Conservation (phyloP, 1,140 invertebrate species). For the Diabrotica undecimpunctata region DNA sequence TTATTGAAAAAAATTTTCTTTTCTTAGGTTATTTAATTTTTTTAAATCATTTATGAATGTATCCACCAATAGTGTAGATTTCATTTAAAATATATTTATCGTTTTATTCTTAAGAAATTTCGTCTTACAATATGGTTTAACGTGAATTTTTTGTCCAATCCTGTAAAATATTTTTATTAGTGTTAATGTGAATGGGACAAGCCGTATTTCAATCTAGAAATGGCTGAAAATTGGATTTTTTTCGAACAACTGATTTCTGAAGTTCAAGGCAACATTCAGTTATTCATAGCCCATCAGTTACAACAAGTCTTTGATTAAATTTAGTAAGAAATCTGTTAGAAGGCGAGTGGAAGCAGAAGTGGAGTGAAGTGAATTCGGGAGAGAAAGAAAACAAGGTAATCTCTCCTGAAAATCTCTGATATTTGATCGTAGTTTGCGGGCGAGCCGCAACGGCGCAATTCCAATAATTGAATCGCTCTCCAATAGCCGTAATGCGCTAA, state of each 20-base stretch:
- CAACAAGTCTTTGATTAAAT: background rate
- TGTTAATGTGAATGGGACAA: no score
- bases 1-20: no score
- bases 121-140: no score
- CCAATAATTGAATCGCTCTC: constrained; percentile 51
- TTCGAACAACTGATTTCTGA: background rate
- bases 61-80: no score
- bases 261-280: background rate
- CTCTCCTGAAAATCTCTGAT: constrained; percentile 37
- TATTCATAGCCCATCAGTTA: constrained; percentile 2
- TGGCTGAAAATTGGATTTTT: constrained; percentile 1
- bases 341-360: constrained; percentile 1
- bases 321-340: constrained; percentile 1
- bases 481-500: constrained; percentile 49
- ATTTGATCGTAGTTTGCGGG: constrained; percentile 45
- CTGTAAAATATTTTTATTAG: no score
- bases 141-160: no score
- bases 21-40: no score
- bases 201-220: background rate
- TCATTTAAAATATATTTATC: no score
- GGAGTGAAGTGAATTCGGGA: constrained; percentile 1
- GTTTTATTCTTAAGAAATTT: no score
- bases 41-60: no score
- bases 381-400: constrained; percentile 12
- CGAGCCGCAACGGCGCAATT: constrained; percentile 47